Evolutionary conservation across 2,797 vertebrate genomes (phyloP).

Genomic region (Pseudopleuronectes americanus): DNA sequence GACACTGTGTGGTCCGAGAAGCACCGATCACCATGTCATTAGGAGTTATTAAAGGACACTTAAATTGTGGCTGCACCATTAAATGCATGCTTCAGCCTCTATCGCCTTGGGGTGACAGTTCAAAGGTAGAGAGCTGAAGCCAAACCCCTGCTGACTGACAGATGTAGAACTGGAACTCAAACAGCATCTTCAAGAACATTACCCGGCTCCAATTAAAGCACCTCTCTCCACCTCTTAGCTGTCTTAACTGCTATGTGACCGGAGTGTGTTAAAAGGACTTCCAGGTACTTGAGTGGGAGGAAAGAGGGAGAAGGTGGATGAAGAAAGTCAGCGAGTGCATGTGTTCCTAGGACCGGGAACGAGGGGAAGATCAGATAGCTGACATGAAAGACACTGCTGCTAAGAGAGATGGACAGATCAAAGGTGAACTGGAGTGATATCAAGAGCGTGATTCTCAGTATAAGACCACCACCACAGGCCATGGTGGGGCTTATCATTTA

Average conservation of each 20-base stretch:
- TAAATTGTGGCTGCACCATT: constrained; percentile 40
- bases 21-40: constrained; percentile 53
- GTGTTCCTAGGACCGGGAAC: constrained; percentile 30
- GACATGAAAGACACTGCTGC: constrained; percentile 69
- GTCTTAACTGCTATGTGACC: constrained; percentile 47
- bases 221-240: constrained; percentile 48
- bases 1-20: constrained; percentile 62
- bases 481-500: constrained; percentile 47
- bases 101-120: constrained; percentile 60
- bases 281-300: constrained; percentile 58
- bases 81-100: constrained; percentile 30
- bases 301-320: constrained; percentile 41
- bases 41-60: constrained; percentile 59
- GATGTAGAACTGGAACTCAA: constrained; percentile 51
- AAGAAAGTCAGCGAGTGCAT: constrained; percentile 45
- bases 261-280: constrained; percentile 58
- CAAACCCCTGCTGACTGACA: constrained; percentile 58
- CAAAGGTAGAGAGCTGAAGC: constrained; percentile 60
- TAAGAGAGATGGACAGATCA: constrained; percentile 63
- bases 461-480: constrained; percentile 65
- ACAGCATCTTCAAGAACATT: constrained; percentile 62
- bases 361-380: constrained; percentile 64
- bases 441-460: constrained; percentile 63
- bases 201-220: constrained; percentile 71
- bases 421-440: constrained; percentile 63